Conservation (phyloP, 2,113 vertebrate genomes). For the Apteryx mantelli region DNA sequence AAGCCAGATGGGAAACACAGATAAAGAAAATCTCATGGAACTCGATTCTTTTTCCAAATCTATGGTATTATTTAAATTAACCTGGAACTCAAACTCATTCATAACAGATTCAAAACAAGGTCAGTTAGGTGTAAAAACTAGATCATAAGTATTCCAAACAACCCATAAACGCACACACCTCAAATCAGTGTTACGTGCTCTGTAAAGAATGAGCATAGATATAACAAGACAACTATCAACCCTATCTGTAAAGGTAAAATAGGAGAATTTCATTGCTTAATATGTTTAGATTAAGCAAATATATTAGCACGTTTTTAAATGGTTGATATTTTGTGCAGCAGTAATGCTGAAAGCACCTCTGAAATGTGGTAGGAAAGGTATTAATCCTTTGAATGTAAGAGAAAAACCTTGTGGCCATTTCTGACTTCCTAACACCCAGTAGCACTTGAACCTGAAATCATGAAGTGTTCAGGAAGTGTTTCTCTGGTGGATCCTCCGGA, state of each 20-base stretch:
- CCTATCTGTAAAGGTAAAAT: background rate
- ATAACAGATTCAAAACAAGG: background rate
- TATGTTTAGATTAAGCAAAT: background rate
- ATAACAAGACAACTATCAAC: background rate
- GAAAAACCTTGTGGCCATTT: background rate
- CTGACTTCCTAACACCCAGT: background rate
- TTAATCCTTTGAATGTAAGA: background rate
- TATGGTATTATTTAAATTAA: slow-evolving; percentile 68
- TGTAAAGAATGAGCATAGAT: background rate
- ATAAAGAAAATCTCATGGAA: slow-evolving; percentile 79
- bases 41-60: slow-evolving; percentile 47
- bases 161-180: background rate
- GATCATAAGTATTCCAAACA: background rate
- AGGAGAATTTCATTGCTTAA: background rate
- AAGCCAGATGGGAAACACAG: slow-evolving; percentile 79
- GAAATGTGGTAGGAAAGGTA: background rate
- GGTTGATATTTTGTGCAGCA: background rate
- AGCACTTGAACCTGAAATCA: background rate
- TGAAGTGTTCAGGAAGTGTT: background rate
- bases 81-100: slow-evolving; percentile 17
- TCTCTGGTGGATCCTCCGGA: background rate
- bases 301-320: background rate
- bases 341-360: background rate
- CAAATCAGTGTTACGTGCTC: accelerated
- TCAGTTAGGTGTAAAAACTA: slow-evolving; percentile 27